Conservation (phyloP, 1,140 invertebrate species). For the Leptinotarsa defecta region DNA sequence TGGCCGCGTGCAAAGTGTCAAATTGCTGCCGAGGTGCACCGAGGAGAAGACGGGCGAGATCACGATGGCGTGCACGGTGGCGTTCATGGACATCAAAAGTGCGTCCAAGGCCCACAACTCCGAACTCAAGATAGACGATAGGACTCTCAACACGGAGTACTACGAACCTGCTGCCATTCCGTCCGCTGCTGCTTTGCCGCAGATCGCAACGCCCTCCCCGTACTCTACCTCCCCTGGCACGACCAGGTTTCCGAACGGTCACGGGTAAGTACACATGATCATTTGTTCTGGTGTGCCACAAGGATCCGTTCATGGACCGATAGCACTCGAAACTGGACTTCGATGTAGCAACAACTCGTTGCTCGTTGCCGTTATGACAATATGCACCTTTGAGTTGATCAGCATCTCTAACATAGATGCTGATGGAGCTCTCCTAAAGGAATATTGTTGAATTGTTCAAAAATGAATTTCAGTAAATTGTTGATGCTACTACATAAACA, state of each 20-base stretch:
- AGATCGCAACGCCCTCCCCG: slow-evolving; percentile 55
- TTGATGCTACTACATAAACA: too few species aligned
- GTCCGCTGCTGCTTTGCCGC: slow-evolving; percentile 59
- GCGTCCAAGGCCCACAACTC: slow-evolving; percentile 89
- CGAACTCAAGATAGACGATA: slow-evolving; percentile 86
- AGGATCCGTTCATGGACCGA: too few species aligned
- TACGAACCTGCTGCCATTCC: slow-evolving; percentile 84
- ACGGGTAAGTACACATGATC: slow-evolving; percentile 48
- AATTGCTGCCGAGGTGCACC: slow-evolving; percentile 71
- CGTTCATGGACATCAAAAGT: slow-evolving; percentile 96
- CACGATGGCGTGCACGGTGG: slow-evolving; percentile 81
- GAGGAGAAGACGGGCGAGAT: slow-evolving; percentile 58
- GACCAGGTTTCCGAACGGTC: slow-evolving; percentile 54
- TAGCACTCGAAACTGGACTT: too few species aligned
- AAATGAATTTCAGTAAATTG: too few species aligned
- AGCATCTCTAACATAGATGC: too few species aligned
- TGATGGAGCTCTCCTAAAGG: too few species aligned
- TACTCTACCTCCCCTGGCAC: slow-evolving; percentile 52
- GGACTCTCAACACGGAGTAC: slow-evolving; percentile 87
- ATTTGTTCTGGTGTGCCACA: too few species aligned
- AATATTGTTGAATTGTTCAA: too few species aligned
- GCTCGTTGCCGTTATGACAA: too few species aligned
- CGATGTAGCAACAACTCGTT: too few species aligned
- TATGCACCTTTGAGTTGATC: too few species aligned
- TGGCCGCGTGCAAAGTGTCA: slow-evolving; percentile 96